These are phyloP conservation scores for Antheraea pernyi DNA, from an alignment of 1,140 invertebrate species.

Conservation along the genomic window DNA sequence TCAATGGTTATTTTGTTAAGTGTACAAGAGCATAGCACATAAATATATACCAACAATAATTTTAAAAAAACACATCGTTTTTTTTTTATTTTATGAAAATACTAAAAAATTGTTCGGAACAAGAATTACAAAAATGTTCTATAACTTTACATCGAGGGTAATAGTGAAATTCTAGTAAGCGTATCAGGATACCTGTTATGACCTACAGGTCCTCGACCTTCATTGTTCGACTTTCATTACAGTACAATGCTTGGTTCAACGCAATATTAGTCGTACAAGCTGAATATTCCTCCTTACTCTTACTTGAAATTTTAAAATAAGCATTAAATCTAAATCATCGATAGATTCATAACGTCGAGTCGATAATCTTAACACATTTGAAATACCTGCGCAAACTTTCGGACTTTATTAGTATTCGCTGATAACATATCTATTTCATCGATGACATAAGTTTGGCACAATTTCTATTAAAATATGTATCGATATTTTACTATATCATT, in stretches of 20 bases:
- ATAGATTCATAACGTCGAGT: too few relatives aligned
- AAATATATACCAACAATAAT: too few relatives aligned
- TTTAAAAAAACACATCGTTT: too few relatives aligned
- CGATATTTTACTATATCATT: too few relatives aligned
- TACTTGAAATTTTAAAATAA: too few relatives aligned
- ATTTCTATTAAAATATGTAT: too few relatives aligned
- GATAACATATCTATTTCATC: too few relatives aligned
- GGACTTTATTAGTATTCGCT: neutral
- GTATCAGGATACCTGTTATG: conserved; percentile 48
- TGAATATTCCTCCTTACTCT: neutral
- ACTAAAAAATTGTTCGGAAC: neutral
- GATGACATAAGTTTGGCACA: too few relatives aligned
- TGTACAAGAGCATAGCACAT: too few relatives aligned
- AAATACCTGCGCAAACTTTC: neutral
- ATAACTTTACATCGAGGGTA: neutral
- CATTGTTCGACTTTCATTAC: conserved; percentile 65
- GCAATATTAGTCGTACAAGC: conserved; percentile 1
- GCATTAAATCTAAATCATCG: too few relatives aligned
- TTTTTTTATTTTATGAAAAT: too few relatives aligned
- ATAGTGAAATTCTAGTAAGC: neutral
- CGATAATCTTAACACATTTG: neutral
- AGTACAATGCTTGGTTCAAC: conserved; percentile 48
- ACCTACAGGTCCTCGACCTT: conserved; percentile 68
- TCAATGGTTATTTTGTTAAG: too few relatives aligned
- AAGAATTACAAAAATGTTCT: neutral